Percentiles rank a stretch among this genome's conserved stretches.
Evolutionary conservation across 2,888 invertebrate genomes (phyloP).

Genomic region (Bellardia bayeri): DNA sequence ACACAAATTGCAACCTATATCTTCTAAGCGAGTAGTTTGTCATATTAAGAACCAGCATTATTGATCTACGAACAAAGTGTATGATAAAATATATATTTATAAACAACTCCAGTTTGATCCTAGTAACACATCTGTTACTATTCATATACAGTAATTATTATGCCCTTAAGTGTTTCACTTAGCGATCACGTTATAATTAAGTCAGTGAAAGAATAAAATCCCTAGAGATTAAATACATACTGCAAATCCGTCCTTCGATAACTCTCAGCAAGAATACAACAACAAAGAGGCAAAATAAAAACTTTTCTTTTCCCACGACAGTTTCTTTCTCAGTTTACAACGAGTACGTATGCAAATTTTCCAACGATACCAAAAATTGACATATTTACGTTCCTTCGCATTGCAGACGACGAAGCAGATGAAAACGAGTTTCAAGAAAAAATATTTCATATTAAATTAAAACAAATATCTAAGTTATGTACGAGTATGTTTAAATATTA

Average conservation of each 20-base stretch:
- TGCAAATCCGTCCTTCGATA: slow-evolving; percentile 18
- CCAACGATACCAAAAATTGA: not conserved
- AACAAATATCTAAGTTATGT: not conserved
- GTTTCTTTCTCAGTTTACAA: slow-evolving; percentile 4
- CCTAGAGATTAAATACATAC: not conserved
- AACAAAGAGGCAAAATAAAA: not conserved
- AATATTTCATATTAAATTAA: slow-evolving; percentile 21
- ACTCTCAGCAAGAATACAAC: not conserved
- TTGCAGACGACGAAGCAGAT: not conserved
- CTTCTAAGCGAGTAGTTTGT: too few relatives aligned
- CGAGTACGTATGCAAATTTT: slow-evolving; percentile 21
- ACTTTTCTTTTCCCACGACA: slow-evolving; percentile 21
- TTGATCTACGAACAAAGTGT: too few relatives aligned
- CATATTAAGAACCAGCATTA: too few relatives aligned
- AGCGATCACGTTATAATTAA: slow-evolving; percentile 27
- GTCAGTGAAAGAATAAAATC: slow-evolving; percentile 15
- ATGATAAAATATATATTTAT: too few relatives aligned
- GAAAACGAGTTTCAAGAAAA: not conserved
- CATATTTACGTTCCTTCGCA: not conserved
- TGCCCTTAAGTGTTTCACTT: not conserved
- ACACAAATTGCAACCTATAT: too few relatives aligned
- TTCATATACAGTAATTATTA: not conserved
- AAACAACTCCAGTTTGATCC: too few relatives aligned
- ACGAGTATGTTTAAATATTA: not conserved
- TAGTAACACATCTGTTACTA: not conserved